These are phyloP conservation scores for Caenorhabditis sp. DNA, from an alignment of 2,888 invertebrate species.

Conservation along the genomic window DNA sequence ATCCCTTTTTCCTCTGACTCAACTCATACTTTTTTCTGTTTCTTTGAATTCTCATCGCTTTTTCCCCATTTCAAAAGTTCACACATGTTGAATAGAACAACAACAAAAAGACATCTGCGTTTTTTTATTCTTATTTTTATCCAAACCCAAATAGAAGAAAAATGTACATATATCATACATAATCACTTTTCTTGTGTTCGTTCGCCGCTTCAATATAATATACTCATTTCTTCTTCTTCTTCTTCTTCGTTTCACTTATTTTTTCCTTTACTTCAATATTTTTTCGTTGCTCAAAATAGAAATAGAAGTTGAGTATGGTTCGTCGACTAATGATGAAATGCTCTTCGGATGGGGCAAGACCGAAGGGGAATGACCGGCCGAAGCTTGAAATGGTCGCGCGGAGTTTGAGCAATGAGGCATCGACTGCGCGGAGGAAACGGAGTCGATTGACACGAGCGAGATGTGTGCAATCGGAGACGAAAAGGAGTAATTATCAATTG, in stretches of 20 bases:
- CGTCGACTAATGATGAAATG: constrained; percentile 18
- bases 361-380: constrained; percentile 15
- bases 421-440: constrained; percentile 12
- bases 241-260: background rate
- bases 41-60: background rate
- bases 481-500: constrained; percentile 9
- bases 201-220: background rate
- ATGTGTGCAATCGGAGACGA: constrained; percentile 25
- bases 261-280: background rate
- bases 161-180: background rate
- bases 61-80: background rate
- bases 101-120: background rate
- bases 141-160: background rate
- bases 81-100: background rate
- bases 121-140: background rate
- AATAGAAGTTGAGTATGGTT: background rate
- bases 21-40: background rate
- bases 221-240: background rate
- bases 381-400: constrained; percentile 16
- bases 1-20: background rate
- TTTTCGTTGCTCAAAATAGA: background rate
- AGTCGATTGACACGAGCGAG: constrained; percentile 26
- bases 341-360: constrained; percentile 31
- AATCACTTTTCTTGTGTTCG: background rate
- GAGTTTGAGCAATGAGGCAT: background rate